Evolutionary conservation across 2,888 invertebrate genomes (phyloP).

Genomic region (Yponomeuta malinellus): DNA sequence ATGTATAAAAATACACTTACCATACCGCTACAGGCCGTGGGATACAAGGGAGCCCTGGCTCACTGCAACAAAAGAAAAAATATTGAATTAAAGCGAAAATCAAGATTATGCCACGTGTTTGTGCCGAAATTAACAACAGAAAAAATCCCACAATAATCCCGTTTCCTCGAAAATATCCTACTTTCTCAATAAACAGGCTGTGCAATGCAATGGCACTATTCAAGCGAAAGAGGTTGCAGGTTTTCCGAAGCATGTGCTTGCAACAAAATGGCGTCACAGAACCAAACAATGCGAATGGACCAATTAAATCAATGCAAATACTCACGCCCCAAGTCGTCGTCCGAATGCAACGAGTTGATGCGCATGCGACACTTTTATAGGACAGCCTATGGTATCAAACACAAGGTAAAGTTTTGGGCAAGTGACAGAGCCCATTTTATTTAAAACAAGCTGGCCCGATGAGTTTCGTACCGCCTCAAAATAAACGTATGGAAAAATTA

Average conservation of each 20-base stretch:
- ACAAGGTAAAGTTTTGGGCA: not conserved
- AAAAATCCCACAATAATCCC: too few relatives aligned
- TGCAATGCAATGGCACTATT: too few relatives aligned
- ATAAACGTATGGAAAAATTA: too few relatives aligned
- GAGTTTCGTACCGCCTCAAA: too few relatives aligned
- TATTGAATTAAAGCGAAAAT: not conserved
- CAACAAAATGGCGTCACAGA: too few relatives aligned
- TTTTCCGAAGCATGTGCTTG: too few relatives aligned
- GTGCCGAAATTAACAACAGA: too few relatives aligned
- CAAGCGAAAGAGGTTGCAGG: too few relatives aligned
- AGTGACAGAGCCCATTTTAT: not conserved
- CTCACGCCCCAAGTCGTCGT: slow-evolving; percentile 47
- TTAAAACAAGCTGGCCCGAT: not conserved
- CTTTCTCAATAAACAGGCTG: too few relatives aligned
- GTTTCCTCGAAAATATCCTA: too few relatives aligned
- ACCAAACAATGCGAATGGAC: not conserved
- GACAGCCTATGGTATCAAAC: slow-evolving; percentile 14
- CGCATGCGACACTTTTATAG: slow-evolving; percentile 38
- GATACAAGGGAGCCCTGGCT: slow-evolving; percentile 50
- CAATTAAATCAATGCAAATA: slow-evolving; percentile 24
- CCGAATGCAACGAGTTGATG: slow-evolving; percentile 39
- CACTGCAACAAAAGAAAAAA: slow-evolving; percentile 38
- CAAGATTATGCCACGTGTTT: too few relatives aligned
- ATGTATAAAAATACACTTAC: slow-evolving; percentile 33
- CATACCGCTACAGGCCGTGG: slow-evolving; percentile 40